Conservation (phyloP, 1,140 invertebrate species). For the Megathymus violae region DNA sequence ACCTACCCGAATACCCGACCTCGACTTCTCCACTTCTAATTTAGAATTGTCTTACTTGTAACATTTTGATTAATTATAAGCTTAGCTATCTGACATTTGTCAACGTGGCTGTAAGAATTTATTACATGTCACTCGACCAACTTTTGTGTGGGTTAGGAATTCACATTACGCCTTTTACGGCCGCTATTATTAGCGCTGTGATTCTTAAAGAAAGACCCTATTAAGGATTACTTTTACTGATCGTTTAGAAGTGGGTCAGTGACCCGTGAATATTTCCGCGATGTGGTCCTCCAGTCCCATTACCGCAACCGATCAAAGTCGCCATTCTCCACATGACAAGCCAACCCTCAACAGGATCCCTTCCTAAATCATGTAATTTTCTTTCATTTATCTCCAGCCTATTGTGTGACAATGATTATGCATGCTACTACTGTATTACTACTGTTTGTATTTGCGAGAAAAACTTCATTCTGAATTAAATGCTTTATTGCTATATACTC, state of each 20-base stretch:
- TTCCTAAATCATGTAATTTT: constrained; percentile 48
- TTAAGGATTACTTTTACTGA: constrained; percentile 52
- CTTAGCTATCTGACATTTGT: not conserved
- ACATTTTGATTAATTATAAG: constrained; percentile 7
- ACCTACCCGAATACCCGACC: too few species aligned
- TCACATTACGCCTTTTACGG: not conserved
- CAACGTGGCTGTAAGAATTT: not conserved
- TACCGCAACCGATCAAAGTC: constrained; percentile 71
- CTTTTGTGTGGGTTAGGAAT: not conserved
- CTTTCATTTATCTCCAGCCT: constrained; percentile 40
- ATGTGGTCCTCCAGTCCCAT: constrained; percentile 61
- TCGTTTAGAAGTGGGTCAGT: constrained; percentile 70
- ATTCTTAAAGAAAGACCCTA: constrained; percentile 51
- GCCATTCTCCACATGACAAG: constrained; percentile 47
- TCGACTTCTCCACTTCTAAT: not conserved
- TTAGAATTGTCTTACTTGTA: constrained; percentile 1
- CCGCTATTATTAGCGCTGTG: constrained; percentile 13
- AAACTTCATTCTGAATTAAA: too few species aligned
- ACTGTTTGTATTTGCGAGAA: too few species aligned
- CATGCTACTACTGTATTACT: too few species aligned
- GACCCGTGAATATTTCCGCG: constrained; percentile 77
- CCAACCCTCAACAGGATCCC: constrained; percentile 40
- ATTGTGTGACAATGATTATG: too few species aligned
- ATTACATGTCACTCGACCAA: constrained; percentile 4
- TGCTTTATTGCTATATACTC: too few species aligned